Evolutionary conservation across 2,888 invertebrate species (phyloP).

Genomic region (Steromphala cineraria): DNA sequence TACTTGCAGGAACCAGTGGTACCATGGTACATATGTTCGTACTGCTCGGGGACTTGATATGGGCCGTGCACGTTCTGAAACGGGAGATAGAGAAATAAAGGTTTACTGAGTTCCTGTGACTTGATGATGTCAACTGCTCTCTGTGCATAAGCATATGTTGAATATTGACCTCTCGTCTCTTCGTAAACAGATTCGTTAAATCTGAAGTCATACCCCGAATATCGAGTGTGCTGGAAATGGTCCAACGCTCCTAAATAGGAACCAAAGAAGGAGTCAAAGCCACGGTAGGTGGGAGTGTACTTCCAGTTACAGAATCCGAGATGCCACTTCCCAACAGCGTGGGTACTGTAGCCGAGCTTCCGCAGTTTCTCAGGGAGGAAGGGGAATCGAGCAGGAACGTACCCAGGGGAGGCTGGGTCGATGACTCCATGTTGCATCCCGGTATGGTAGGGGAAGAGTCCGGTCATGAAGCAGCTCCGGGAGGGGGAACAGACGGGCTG

Average conservation of each 20-base stretch:
- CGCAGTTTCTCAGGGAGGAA: neutral
- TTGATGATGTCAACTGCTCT: neutral
- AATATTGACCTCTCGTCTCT: neutral
- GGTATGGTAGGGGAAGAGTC: neutral
- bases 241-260: neutral
- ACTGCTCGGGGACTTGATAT: neutral
- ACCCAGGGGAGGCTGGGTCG: neutral
- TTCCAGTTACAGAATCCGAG: too few species aligned
- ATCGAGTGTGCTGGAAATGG: neutral
- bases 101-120: neutral
- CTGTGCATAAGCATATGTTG: neutral
- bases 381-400: neutral
- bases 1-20: too few species aligned
- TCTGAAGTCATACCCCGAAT: neutral
- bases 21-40: neutral
- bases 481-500: constrained; percentile 34
- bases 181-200: neutral
- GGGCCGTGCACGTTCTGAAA: neutral
- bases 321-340: too few species aligned
- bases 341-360: neutral
- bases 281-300: neutral
- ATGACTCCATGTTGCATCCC: neutral
- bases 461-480: neutral
- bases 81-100: neutral
- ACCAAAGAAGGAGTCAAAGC: neutral